Evolutionary conservation across 2,888 invertebrate species (phyloP).

Genomic region (Heliconius ethilla): DNA sequence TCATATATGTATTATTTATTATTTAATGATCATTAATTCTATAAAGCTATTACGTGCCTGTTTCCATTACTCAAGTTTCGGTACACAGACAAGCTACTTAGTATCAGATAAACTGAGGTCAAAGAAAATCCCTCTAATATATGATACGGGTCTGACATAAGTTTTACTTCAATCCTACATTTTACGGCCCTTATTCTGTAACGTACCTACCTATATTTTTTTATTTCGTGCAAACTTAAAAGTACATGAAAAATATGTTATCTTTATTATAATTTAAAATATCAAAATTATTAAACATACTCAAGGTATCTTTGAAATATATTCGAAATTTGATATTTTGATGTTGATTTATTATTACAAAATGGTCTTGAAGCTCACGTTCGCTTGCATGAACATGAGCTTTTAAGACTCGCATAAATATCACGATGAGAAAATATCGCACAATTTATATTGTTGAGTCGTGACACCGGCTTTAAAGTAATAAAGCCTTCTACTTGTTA

Average conservation of each 20-base stretch:
- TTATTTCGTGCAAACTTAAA: too few relatives aligned
- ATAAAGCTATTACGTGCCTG: not conserved
- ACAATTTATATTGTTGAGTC: slow-evolving; percentile 43
- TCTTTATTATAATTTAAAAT: too few relatives aligned
- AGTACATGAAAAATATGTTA: too few relatives aligned
- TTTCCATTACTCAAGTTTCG: slow-evolving; percentile 19
- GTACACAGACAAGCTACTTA: slow-evolving; percentile 25
- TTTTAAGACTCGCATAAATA: slow-evolving; percentile 38
- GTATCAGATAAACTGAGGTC: slow-evolving; percentile 27
- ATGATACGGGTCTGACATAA: slow-evolving; percentile 32
- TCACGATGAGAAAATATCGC: slow-evolving; percentile 37
- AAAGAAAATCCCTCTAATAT: slow-evolving; percentile 30
- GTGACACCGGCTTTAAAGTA: slow-evolving; percentile 43
- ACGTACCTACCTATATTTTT: not conserved
- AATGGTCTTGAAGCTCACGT: slow-evolving; percentile 24
- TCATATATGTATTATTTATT: too few relatives aligned
- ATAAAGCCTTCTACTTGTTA: slow-evolving; percentile 45
- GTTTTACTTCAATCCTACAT: slow-evolving; percentile 14
- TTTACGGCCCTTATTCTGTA: not conserved
- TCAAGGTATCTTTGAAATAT: not conserved
- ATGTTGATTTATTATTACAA: slow-evolving; percentile 28
- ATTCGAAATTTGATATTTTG: slow-evolving; percentile 19
- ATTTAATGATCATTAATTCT: too few relatives aligned
- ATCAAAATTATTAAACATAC: not conserved
- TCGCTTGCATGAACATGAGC: slow-evolving; percentile 33